Conservation (phyloP, 2,113 vertebrate species). For the Limnothrissa miodon region DNA sequence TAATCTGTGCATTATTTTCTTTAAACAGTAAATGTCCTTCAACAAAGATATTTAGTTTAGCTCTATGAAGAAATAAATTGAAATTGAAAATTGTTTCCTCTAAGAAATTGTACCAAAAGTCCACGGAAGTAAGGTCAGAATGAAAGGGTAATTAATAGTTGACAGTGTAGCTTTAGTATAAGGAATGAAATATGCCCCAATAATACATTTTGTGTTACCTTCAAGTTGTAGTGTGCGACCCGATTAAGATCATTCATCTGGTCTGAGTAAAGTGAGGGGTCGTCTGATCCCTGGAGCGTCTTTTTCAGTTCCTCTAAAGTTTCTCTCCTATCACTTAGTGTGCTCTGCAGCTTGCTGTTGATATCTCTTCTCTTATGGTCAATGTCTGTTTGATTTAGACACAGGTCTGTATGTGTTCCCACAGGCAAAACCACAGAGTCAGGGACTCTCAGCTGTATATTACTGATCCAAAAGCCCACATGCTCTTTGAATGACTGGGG, state of each 20-base stretch:
- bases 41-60: no score
- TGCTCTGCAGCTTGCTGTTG: slow-evolving; percentile 46
- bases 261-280: slow-evolving; percentile 52
- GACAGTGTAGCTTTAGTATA: no score
- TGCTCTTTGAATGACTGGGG: slow-evolving; percentile 59
- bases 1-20: no score
- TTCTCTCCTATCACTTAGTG: slow-evolving; percentile 55
- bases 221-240: slow-evolving; percentile 52
- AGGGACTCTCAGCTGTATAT: slow-evolving; percentile 66
- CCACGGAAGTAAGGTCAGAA: no score
- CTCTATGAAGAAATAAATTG: no score
- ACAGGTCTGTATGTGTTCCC: slow-evolving; percentile 66
- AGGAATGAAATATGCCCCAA: no score
- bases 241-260: slow-evolving; percentile 63
- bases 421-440: slow-evolving; percentile 64
- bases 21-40: no score
- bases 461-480: slow-evolving; percentile 71
- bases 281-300: slow-evolving; percentile 54
- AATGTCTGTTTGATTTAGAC: slow-evolving; percentile 52
- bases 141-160: no score
- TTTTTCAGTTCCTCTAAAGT: slow-evolving; percentile 51
- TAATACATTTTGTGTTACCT: slow-evolving; percentile 47
- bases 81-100: no score
- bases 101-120: no score
- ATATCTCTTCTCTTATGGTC: slow-evolving; percentile 58